These are phyloP conservation scores for Teleogryllus occipitalis DNA, from an alignment of 1,140 invertebrate genomes.

Conservation along the genomic window DNA sequence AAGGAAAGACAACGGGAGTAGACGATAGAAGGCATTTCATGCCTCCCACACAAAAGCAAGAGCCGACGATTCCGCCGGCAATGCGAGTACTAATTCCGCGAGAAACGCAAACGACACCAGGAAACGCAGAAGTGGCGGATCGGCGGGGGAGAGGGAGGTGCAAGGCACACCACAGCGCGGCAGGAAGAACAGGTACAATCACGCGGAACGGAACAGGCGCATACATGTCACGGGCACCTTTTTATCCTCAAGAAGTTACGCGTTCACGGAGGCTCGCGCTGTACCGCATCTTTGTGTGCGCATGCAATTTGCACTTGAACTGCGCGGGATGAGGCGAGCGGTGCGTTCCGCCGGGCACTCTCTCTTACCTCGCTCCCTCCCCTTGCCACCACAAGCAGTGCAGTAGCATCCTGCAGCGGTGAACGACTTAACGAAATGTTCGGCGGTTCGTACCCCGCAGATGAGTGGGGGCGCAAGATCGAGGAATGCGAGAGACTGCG, in stretches of 20 bases:
- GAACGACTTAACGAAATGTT: no score
- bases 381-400: no score
- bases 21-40: neutral
- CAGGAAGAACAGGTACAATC: neutral
- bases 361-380: no score
- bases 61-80: neutral
- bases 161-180: neutral
- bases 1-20: neutral
- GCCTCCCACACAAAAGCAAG: neutral
- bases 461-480: no score
- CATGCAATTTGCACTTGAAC: neutral
- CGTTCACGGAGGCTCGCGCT: neutral
- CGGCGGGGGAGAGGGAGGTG: neutral
- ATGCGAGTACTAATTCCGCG: neutral
- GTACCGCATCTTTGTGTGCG: neutral
- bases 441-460: no score
- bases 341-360: neutral
- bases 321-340: neutral
- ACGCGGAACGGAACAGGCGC: neutral
- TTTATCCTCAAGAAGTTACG: neutral
- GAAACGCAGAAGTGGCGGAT: neutral
- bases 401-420: no score
- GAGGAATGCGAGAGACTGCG: no score
- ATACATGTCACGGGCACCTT: neutral
- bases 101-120: neutral